A percentile compares a stretch with the other conserved stretches of the same genome.
phyloP scores from a whole-genome alignment of 2,888 invertebrate genomes.

The Erebia palarica region DNA sequence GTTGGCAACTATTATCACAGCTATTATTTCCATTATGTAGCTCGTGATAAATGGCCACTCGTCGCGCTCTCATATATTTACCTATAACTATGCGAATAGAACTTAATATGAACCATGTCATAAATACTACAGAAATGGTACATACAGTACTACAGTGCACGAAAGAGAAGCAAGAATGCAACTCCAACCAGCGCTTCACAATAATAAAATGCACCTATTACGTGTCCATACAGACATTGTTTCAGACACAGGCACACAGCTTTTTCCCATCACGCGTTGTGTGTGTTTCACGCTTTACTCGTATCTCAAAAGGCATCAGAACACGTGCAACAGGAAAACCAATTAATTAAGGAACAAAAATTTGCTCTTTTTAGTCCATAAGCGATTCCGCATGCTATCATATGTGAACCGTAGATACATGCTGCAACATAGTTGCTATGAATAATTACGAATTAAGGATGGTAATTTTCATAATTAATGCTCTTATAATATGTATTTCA shows the following conservation, averaged over 20 bases:
- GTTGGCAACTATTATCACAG: too few relatives aligned
- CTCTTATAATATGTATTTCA: not conserved
- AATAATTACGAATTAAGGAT: not conserved
- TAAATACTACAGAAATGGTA: too few relatives aligned
- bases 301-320: not conserved
- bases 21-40: too few relatives aligned
- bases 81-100: too few relatives aligned
- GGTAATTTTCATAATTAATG: not conserved
- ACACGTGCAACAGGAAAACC: not conserved
- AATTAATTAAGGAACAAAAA: constrained; percentile 13
- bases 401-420: not conserved
- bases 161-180: too few relatives aligned
- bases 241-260: not conserved
- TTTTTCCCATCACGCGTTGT: not conserved
- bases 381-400: not conserved
- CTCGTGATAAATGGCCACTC: too few relatives aligned
- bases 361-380: not conserved
- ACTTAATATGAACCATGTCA: too few relatives aligned
- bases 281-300: not conserved
- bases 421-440: constrained; percentile 1
- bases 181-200: too few relatives aligned
- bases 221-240: too few relatives aligned
- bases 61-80: too few relatives aligned
- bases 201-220: too few relatives aligned
- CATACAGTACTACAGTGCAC: too few relatives aligned